Base-by-base conservation (phyloP, 2,113 vertebrate genomes). In the Enhydra lutris region DNA sequence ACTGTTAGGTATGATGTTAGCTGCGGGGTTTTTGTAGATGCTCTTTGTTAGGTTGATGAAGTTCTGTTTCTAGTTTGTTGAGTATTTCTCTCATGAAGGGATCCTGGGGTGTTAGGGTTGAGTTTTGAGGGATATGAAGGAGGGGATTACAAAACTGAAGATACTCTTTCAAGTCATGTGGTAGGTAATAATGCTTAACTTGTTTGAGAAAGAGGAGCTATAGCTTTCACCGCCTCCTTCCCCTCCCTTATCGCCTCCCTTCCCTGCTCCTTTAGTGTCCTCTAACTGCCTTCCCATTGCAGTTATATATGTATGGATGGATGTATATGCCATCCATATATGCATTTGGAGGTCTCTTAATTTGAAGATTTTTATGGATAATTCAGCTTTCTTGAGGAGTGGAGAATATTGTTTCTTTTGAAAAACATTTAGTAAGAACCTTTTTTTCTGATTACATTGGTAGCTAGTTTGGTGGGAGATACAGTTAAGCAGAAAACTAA, bases 91-190 rank as follows among this genome's bases (percentile, higher is more conserved):
- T 76, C 18, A 79, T 76, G 59, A 86, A 87, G 45, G 1, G 12
- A 14, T 45, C 26, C 26, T 47, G 73, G 73, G 34, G 2, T 50
- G 3, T 91, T 47, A 71, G 13, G 24, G 29, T 84, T 87, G 83
- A 78, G 76, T 95, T 96, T 95, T 79, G 26, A 84, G 69, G 24
- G 24, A 97, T 89, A 63, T 76, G 71, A 80, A 94, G 89, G n/a
- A 29, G 52, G 34, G 34, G 18, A 21, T 91, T 80, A 61, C 52
- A 78, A 95, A 73, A 90, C 1, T 63, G 42, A 95, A 95, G 57
- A 82, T 84, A 12, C 7, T 76, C 1, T 91, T 55, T 71, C 1
- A 2, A 11, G 23, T 87, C 78, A 55, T 83, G 45, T 71, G 45
- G 21, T 63, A 90, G 45, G 50, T 79, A 89, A 61, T 39, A 76